Percentiles rank a stretch among this genome's conserved stretches.
Conservation (phyloP, 35 echinoderm and acorn worm species). For the Diadema setosum region DNA sequence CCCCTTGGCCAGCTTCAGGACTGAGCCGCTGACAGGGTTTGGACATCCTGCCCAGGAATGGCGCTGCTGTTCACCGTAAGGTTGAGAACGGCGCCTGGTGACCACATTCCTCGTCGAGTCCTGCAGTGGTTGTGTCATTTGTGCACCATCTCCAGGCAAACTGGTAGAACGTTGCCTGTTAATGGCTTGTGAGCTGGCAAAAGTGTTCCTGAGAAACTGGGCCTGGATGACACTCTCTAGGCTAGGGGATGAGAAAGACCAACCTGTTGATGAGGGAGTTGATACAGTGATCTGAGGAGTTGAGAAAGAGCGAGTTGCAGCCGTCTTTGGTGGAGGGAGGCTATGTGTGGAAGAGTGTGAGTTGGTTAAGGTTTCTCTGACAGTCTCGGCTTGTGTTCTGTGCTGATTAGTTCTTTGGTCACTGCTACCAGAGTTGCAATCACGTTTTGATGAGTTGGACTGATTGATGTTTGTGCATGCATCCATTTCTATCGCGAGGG, state of each 20-base stretch:
- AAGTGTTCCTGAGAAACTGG: constrained; percentile 4
- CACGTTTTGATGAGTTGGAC: neutral
- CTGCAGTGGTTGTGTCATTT: neutral
- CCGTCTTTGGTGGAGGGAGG: neutral
- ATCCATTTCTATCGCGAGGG: neutral
- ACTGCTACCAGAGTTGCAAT: neutral
- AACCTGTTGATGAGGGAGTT: neutral
- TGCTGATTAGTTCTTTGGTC: no score
- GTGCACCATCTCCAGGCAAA: neutral
- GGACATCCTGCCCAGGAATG: constrained; percentile 1
- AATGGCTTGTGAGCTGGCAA: neutral
- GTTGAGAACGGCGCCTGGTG: neutral
- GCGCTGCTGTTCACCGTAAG: neutral
- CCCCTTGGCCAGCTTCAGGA: constrained; percentile 4
- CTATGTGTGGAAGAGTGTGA: no score
- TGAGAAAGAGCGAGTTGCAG: neutral
- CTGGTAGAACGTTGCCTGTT: neutral
- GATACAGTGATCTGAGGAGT: neutral
- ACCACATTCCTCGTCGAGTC: neutral
- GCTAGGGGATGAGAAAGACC: neutral
- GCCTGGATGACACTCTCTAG: neutral
- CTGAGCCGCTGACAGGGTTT: neutral
- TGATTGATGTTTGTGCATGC: neutral
- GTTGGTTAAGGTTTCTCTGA: no score
- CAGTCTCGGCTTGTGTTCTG: no score